These are phyloP conservation scores for Xiphophorus maculatus DNA, from an alignment of 2,113 vertebrate species.

Conservation along the genomic window DNA sequence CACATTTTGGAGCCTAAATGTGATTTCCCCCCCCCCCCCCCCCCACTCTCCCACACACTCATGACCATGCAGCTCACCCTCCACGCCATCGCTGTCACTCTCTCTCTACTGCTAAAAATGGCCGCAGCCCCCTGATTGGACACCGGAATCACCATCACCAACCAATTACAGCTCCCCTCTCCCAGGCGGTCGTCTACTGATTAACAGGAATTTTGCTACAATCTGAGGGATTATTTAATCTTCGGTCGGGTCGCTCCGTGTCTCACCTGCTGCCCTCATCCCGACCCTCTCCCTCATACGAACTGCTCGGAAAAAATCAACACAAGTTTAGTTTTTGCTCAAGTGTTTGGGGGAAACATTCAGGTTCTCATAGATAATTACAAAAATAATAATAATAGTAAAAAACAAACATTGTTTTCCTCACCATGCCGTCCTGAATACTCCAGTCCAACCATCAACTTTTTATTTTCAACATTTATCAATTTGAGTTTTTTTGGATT, in stretches of 20 bases:
- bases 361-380: constrained; percentile 18
- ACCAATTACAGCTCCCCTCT: constrained; percentile 52
- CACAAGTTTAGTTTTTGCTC: constrained; percentile 80
- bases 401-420: constrained; percentile 30
- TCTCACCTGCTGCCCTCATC: constrained; percentile 95
- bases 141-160: constrained; percentile 64
- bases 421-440: constrained; percentile 35
- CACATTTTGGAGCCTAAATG: constrained; percentile 51
- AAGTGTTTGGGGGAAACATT: constrained; percentile 27
- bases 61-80: constrained; percentile 64
- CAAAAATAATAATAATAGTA: not conserved
- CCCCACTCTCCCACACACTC: constrained; percentile 33
- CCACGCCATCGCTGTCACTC: constrained; percentile 34
- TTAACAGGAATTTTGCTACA: constrained; percentile 53
- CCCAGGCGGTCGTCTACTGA: constrained; percentile 56
- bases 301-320: constrained; percentile 90
- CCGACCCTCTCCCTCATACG: constrained; percentile 92
- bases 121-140: constrained; percentile 60
- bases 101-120: constrained; percentile 22
- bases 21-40: not conserved
- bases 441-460: constrained; percentile 42
- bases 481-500: not conserved
- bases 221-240: constrained; percentile 17
- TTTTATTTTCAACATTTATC: not conserved
- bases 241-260: constrained; percentile 41